Evolutionary conservation across 2,888 invertebrate genomes (phyloP).

Genomic region (Thera obeliscata): DNA sequence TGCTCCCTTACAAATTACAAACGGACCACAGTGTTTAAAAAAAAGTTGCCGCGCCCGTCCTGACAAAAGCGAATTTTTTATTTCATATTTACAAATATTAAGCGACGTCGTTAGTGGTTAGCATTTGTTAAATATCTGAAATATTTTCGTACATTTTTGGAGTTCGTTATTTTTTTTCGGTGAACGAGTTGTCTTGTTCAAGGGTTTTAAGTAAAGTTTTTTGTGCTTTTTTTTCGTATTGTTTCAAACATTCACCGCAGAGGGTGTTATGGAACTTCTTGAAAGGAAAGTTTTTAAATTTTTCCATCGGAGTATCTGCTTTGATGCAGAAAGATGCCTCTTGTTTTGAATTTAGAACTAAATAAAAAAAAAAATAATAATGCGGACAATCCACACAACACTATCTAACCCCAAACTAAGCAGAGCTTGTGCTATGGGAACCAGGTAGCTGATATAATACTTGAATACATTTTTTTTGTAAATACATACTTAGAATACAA

Average conservation of each 20-base stretch:
- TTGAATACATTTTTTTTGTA: too few relatives aligned
- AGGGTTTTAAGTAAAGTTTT: conserved; percentile 52
- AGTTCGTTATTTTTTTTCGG: conserved; percentile 62
- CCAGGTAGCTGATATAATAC: too few relatives aligned
- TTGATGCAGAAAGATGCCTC: conserved; percentile 16
- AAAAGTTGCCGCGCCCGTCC: conserved; percentile 72
- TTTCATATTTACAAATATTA: conserved; percentile 80
- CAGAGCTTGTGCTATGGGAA: too few relatives aligned
- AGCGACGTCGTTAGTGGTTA: conserved; percentile 81
- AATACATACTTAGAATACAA: too few relatives aligned
- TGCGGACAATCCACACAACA: too few relatives aligned
- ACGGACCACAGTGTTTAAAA: conserved; percentile 77
- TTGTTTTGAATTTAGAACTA: too few relatives aligned
- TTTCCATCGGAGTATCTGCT: conserved; percentile 34
- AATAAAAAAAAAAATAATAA: too few relatives aligned
- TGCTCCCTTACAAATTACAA: conserved; percentile 75
- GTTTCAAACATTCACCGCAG: conserved; percentile 54
- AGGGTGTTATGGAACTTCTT: conserved; percentile 58
- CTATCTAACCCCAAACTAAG: too few relatives aligned
- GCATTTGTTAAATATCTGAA: conserved; percentile 81
- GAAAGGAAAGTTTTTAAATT: conserved; percentile 59
- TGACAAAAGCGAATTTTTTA: conserved; percentile 76
- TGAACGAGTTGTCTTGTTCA: conserved; percentile 63
- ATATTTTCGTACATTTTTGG: conserved; percentile 68
- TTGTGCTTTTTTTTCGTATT: conserved; percentile 52